A percentile compares a stretch with the other conserved stretches of the same genome.
phyloP scores from a whole-genome alignment of 2,888 invertebrate genomes.

The Drosophila kuntzei region DNA sequence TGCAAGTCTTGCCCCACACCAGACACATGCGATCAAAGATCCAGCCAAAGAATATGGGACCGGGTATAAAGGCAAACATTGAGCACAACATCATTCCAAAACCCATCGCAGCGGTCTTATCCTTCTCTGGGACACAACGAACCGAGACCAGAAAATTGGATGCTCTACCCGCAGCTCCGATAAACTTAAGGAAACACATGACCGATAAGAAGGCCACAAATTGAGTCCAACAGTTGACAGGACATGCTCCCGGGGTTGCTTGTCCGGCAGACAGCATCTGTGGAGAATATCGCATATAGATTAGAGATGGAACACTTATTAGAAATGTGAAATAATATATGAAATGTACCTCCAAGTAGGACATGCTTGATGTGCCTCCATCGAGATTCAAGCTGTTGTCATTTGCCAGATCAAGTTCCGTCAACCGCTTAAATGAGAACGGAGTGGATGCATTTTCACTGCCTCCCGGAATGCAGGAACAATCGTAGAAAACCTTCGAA shows the following conservation, averaged over 20 bases:
- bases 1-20: slow-evolving; percentile 91
- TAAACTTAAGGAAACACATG: slow-evolving; percentile 87
- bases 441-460: slow-evolving; percentile 42
- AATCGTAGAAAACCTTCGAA: slow-evolving; percentile 82
- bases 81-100: slow-evolving; percentile 89
- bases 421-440: slow-evolving; percentile 75
- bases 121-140: slow-evolving; percentile 90
- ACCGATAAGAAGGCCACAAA: slow-evolving; percentile 87
- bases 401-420: slow-evolving; percentile 56
- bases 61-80: slow-evolving; percentile 90
- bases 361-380: slow-evolving; percentile 5
- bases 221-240: slow-evolving; percentile 87
- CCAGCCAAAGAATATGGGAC: slow-evolving; percentile 91
- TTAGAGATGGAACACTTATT: not conserved
- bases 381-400: slow-evolving; percentile 40
- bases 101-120: slow-evolving; percentile 91
- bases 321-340: no score
- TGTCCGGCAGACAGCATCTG: slow-evolving; percentile 80
- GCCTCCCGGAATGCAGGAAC: slow-evolving; percentile 78
- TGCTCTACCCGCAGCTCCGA: slow-evolving; percentile 88
- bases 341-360: slow-evolving; percentile 49
- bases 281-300: not conserved
- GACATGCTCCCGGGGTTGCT: slow-evolving; percentile 87
- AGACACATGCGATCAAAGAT: slow-evolving; percentile 88
- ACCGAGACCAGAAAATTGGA: slow-evolving; percentile 88